Base-by-base conservation (phyloP, 2,113 vertebrate species). In the Lophotis ruficrista region DNA sequence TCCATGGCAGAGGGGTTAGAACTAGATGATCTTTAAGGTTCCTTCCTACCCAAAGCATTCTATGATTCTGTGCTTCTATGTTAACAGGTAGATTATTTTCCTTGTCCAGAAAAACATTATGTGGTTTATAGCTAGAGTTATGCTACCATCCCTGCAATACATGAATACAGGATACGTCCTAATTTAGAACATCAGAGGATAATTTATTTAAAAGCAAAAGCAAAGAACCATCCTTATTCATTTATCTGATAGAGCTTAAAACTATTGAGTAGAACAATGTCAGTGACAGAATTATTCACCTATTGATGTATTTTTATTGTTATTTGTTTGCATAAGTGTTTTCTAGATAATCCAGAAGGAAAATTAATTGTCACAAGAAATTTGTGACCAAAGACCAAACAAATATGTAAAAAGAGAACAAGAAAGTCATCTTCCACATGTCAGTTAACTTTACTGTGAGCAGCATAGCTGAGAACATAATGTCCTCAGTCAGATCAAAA, bases 151-250 rank as follows among this genome's bases (percentile, higher is more conserved):
- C 16, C 18, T 75, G 41, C 25, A 83, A 31, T 6, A 8, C 71
- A 64, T 5, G 7, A 61, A 69, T 64, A 80, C 13, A 58, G 73
- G 38, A 21, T 15, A 51, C 6, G 7, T 85, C 43, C 62, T 76
- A 30, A 71, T 90, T 89, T 83, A 89, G 79, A 91, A 87, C 65
- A 89, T 58, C 3, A 18, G 31, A 62, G 5, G 30, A 50, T 66
- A 69, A 89, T 23, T 72, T 70, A 54, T 91, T 89, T 96, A 91
- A 97, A 96, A 92, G 24, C 15, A 94, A 87, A 92, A 47, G 5
- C 21, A 58, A 83, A 80, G 27, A 89, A 54, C 10, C 10, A 1
- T 45, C 56, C 43, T 83, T 91, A 79, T 37, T 48, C 71, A 76
- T 51, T 64, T 25, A 65, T 45, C 20, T 97, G 45, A 37, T 28